Conservation (phyloP, 2,888 invertebrate genomes). For the Antheraea assamensis region DNA sequence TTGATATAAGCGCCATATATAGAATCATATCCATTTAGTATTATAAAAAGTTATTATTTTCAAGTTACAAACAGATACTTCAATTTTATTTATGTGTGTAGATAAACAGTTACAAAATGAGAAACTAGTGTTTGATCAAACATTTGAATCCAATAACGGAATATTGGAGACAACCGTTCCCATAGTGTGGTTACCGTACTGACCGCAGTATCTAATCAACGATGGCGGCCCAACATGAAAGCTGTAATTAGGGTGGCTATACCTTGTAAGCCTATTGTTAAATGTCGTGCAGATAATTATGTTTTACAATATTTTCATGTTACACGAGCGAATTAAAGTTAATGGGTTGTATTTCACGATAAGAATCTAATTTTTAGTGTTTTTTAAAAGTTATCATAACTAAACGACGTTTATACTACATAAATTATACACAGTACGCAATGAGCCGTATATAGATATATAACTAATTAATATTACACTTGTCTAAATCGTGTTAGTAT, state of each 20-base stretch:
- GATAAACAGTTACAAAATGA: background rate
- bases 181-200: background rate
- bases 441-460: too few species aligned
- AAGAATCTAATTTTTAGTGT: background rate
- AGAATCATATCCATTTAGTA: too few species aligned
- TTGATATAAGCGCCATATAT: too few species aligned
- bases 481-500: too few species aligned
- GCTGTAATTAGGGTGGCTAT: conserved; percentile 1
- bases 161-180: background rate
- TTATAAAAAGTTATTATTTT: too few species aligned
- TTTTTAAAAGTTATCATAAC: too few species aligned
- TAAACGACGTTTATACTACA: too few species aligned
- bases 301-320: conserved; percentile 4
- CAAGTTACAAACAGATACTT: too few species aligned
- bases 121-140: background rate
- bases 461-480: too few species aligned
- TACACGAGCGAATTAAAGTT: background rate
- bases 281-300: conserved; percentile 10
- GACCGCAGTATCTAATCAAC: conserved; percentile 19
- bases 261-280: conserved; percentile 10
- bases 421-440: too few species aligned
- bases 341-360: background rate
- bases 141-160: conserved; percentile 1
- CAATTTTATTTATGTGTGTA: background rate
- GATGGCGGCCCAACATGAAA: conserved; percentile 1